phyloP scores from a whole-genome alignment of 1,140 invertebrate genomes.

The Listronotus oregonensis region DNA sequence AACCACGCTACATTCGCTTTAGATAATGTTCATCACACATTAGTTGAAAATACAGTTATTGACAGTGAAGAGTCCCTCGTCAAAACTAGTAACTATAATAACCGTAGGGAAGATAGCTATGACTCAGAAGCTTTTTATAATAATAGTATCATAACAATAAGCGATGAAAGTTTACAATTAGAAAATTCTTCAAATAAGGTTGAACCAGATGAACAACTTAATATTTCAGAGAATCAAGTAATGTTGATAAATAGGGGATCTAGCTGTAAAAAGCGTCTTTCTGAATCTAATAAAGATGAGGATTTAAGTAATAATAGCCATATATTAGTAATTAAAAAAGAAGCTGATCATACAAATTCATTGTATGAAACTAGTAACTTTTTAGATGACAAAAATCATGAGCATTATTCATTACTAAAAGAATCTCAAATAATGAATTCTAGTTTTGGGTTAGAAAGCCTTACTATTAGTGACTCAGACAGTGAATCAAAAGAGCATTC shows the following conservation, averaged over 20 bases:
- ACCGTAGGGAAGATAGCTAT: background rate
- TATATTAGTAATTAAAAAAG: background rate
- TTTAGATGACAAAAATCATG: no score
- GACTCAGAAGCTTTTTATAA: background rate
- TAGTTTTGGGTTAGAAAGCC: no score
- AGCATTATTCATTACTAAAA: no score
- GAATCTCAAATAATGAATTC: no score
- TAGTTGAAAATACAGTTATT: slow-evolving; percentile 10
- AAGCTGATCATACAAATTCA: slow-evolving; percentile 8
- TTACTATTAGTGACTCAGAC: no score
- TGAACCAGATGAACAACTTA: no score
- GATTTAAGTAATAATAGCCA: background rate
- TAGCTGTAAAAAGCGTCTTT: background rate
- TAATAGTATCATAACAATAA: slow-evolving; percentile 1
- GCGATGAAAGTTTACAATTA: slow-evolving; percentile 1
- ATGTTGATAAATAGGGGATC: no score
- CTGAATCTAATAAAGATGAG: background rate
- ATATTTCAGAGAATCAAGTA: no score
- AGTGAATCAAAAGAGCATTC: no score
- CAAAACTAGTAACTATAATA: no score
- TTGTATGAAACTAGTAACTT: background rate
- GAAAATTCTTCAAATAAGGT: no score
- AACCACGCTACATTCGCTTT: background rate
- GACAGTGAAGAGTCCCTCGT: no score
- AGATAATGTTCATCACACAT: background rate